phyloP scores from a whole-genome alignment of 2,797 vertebrate species.

The Rhynchotus rufescens region DNA sequence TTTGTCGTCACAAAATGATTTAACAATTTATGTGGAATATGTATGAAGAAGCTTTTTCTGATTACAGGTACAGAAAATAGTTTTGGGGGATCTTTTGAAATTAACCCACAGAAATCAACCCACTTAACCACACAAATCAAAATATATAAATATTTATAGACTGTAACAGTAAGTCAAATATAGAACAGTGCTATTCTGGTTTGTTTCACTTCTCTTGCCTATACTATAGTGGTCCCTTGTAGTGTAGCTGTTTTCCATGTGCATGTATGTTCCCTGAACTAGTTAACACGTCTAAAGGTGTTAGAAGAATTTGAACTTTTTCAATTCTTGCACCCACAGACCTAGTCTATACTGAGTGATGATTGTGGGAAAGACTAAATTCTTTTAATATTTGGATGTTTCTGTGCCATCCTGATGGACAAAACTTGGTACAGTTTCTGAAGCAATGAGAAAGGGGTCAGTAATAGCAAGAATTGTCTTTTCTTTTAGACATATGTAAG shows the following conservation, averaged over 20 bases:
- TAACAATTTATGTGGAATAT: neutral
- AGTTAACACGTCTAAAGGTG: neutral
- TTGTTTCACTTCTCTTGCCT: neutral
- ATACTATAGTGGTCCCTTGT: neutral
- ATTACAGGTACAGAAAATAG: neutral
- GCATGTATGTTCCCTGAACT: neutral
- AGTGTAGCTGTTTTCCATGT: neutral
- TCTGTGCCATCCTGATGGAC: neutral
- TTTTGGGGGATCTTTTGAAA: neutral
- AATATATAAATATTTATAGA: neutral
- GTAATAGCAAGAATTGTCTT: neutral
- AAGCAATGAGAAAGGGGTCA: neutral
- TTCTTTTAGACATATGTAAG: neutral
- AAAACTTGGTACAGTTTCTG: neutral
- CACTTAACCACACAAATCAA: no score
- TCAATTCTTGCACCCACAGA: neutral
- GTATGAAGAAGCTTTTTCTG: neutral
- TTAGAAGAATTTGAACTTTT: neutral
- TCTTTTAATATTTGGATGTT: neutral
- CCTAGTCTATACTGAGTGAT: neutral
- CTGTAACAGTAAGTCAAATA: neutral
- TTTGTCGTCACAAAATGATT: neutral
- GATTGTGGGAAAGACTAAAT: neutral
- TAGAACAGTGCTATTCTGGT: neutral
- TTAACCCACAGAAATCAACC: neutral